Base-by-base conservation (phyloP, 2,888 invertebrate species). In the Pyrrhosoma nymphula region DNA sequence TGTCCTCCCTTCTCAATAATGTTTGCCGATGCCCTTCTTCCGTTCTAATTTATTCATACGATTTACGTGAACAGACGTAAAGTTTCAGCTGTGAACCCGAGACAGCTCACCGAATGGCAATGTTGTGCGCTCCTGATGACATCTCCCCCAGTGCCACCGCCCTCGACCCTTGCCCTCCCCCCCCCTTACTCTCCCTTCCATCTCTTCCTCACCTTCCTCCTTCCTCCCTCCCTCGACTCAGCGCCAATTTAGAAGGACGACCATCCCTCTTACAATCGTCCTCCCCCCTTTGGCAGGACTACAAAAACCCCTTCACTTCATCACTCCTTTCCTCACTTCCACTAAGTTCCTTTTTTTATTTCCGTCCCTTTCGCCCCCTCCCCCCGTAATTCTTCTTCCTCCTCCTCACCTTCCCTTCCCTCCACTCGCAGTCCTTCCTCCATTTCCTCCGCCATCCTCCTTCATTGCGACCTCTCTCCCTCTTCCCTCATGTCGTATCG, bases 1-100 rank as follows among this genome's bases (percentile, higher is more conserved):
- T 75, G 47, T 39, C 26, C 26, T 47, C 23, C 26, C 69, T 63
- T n/a, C 47, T n/a, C 63, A 93, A 47, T 35, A 47, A 93, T 69
- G 39, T 35, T 69, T 63, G 69, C 69, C 69, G 69, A 93, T 93
- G 63, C 26, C 20, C n/a, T 63, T 82, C 47, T 47, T 69, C 26
- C 63, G 35, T 93, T 69, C 93, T 93, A 93, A 93, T 93, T 93
- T 93, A 93, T 93, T 93, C 93, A 93, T 93, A 91, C 93, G n/a
- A 47, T 69, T 93, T 93, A 93, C 69, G 93, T 93, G 47, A 93
- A 69, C 93, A n/a, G 91, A 69, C 91, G 63, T 91, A 63, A 91
- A 91, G 91, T 93, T 93, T 93, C 69, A 63, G 60, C 47, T 20
- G 60, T 91, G 69, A 69, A 69, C 69, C 35, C 93, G 69, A 93